These are phyloP conservation scores for Pseudomyrmex cubaensis DNA, from an alignment of 1,140 invertebrate genomes.

Conservation along the genomic window DNA sequence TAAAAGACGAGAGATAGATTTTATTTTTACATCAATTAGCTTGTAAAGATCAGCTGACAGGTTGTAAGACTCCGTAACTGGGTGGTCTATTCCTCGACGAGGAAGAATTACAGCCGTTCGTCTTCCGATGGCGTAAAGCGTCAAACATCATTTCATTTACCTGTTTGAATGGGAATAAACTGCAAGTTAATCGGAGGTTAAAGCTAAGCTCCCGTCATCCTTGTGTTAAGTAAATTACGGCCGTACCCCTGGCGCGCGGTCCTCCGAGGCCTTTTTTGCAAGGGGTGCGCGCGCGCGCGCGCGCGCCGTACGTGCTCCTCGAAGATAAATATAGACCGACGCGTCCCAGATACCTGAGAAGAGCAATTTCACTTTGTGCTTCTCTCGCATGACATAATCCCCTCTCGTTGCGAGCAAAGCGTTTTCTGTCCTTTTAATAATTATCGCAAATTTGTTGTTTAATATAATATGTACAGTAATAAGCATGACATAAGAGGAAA, in stretches of 20 bases:
- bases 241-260: conserved; percentile 41
- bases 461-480: too few relatives aligned
- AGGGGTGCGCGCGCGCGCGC: not conserved
- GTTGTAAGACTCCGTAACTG: not conserved
- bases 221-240: conserved; percentile 70
- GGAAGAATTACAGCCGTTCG: conserved; percentile 12
- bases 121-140: conserved; percentile 51
- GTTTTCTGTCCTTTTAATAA: not conserved
- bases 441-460: not conserved
- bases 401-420: not conserved
- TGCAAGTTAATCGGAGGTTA: conserved; percentile 76
- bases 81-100: not conserved
- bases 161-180: conserved; percentile 61
- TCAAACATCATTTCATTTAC: conserved; percentile 66
- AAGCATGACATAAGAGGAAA: too few relatives aligned
- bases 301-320: not conserved
- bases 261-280: conserved; percentile 49
- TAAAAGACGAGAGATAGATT: conserved; percentile 34
- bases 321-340: conserved; percentile 51
- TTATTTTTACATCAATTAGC: conserved; percentile 53
- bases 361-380: not conserved
- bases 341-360: conserved; percentile 11
- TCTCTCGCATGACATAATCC: conserved; percentile 2
- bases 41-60: not conserved
- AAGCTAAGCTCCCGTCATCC: conserved; percentile 36